Evolutionary conservation across 2,113 vertebrate species (phyloP), one percentile per base, ranked within the genome.

Genomic region (Phoenicopterus ruber): DNA sequence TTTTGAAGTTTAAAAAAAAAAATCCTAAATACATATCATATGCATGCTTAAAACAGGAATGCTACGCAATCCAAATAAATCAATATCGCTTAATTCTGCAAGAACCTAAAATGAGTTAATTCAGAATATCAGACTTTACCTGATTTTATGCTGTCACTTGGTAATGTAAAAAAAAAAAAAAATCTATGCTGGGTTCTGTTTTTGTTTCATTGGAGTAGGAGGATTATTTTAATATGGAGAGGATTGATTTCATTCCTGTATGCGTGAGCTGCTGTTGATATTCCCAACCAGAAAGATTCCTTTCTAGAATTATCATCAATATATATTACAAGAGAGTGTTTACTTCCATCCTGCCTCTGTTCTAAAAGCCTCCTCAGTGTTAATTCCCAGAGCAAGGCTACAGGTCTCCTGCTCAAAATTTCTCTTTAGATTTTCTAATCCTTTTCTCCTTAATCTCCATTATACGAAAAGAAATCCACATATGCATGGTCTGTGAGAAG

Each of bases 301-400:
- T 88, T 96, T 94, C 94, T 90, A 94, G 95, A 96, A 97, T 88
- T 95, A 96, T 96, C 89, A 96, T 66, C 89, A 93, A 82, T 79
- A 81, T 38, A 88, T 81, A 82, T 87, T 80, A 95, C 59, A 82
- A 86, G 69, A 73, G 72, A 80, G 34, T 86, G 91, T 94, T 96
- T 95, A 91, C 89, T 91, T 90, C 76, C 50, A 90, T 52, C 61
- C 89, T 84, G 82, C 79, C 87, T 94, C 90, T 95, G 81, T 73
- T 95, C 88, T 85, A 90, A 96, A 95, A 92, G 87, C 90, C 40
- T 95, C 52, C 88, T 90, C 85, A 55, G 52, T 81, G 72, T 50
- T 88, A 95, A 95, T 96, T 93, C 82, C 84, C 82, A 92, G 40
- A 82, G 85, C 88, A 94, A 88, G 96, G 93, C 91, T 97, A 96